phyloP scores from a whole-genome alignment of 2,113 vertebrate genomes.

The Rhadina sibilatrix region DNA sequence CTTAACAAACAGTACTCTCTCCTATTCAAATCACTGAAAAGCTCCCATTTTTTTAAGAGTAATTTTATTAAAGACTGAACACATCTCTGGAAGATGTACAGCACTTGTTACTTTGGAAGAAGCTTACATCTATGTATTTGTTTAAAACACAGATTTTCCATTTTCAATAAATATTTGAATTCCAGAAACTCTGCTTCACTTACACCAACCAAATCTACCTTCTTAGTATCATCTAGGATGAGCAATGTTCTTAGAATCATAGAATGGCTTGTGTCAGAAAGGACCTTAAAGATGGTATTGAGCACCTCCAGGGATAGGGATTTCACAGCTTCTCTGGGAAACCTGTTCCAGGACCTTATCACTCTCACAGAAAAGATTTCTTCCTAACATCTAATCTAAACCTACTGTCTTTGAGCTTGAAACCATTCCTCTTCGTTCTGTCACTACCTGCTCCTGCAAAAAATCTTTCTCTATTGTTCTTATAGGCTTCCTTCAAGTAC shows the following conservation, averaged over 20 bases:
- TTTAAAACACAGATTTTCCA: not conserved
- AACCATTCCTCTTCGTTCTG: not conserved
- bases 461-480: not conserved
- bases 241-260: not conserved
- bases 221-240: not conserved
- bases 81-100: not conserved
- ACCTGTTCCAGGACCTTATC: not conserved
- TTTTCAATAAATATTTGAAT: not conserved
- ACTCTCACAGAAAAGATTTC: not conserved
- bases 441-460: not conserved
- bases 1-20: not conserved
- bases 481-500: not conserved
- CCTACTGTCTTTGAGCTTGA: not conserved
- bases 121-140: not conserved
- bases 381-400: not conserved
- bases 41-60: not conserved
- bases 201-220: not conserved
- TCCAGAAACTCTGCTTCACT: not conserved
- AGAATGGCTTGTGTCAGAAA: not conserved
- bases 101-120: not conserved
- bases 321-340: not conserved
- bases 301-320: not conserved
- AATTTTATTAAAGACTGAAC: not conserved
- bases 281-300: not conserved
- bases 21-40: not conserved